These are phyloP conservation scores for Caenorhabditis sp. DNA, from an alignment of 2,888 invertebrate genomes.

Conservation along the genomic window DNA sequence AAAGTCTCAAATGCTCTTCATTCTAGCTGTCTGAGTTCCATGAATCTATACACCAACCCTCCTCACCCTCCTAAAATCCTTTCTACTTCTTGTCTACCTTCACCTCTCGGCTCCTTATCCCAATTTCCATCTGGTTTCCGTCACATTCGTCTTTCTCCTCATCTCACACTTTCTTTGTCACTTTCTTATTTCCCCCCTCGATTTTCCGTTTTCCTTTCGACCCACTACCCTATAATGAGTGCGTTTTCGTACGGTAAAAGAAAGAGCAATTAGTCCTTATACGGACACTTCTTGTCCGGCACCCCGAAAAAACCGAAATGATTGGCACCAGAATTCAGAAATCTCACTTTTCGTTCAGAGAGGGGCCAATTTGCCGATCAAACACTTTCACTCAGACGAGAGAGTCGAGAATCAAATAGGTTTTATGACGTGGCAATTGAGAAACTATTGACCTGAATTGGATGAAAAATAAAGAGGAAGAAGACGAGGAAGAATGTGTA, in stretches of 20 bases:
- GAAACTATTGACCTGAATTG: slow-evolving; percentile 46
- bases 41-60: too few species aligned
- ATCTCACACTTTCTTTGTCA: slow-evolving; percentile 34
- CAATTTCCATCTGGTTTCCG: slow-evolving; percentile 8
- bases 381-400: slow-evolving; percentile 12
- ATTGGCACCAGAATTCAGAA: slow-evolving; percentile 16
- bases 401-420: slow-evolving; percentile 15
- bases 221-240: slow-evolving; percentile 45
- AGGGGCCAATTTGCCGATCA: slow-evolving; percentile 37
- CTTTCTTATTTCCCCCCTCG: slow-evolving; percentile 27
- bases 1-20: too few species aligned
- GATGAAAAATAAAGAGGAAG: slow-evolving; percentile 1
- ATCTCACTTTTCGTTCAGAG: slow-evolving; percentile 1
- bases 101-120: slow-evolving; percentile 12
- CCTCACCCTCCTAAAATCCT: not conserved
- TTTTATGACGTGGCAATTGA: slow-evolving; percentile 54
- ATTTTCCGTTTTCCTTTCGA: slow-evolving; percentile 35
- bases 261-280: slow-evolving; percentile 57
- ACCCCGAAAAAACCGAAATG: slow-evolving; percentile 14
- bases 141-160: slow-evolving; percentile 15
- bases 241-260: slow-evolving; percentile 37
- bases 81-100: slow-evolving; percentile 15
- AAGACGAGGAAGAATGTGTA: slow-evolving; percentile 16
- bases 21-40: too few species aligned
- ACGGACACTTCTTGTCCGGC: not conserved